Conservation (phyloP, 2,113 vertebrate genomes). For the Atherinomorus stipes region DNA sequence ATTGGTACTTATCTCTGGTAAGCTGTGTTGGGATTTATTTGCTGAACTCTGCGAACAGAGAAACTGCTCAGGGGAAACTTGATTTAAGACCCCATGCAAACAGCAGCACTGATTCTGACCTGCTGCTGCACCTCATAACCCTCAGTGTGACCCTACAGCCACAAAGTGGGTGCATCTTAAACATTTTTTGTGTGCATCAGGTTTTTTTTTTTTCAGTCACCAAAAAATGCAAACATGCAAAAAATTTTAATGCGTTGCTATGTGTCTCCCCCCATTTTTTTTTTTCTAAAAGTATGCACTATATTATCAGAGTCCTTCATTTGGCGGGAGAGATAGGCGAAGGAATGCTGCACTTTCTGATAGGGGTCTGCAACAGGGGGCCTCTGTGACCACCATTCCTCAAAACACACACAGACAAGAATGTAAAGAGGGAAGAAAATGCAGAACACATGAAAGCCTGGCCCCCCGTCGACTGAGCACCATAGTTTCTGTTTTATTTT, state of each 20-base stretch:
- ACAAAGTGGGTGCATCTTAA: not conserved
- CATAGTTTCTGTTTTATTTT: slow-evolving; percentile 65
- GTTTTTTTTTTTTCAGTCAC: not conserved
- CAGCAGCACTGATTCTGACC: slow-evolving; percentile 55
- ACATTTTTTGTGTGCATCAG: not conserved
- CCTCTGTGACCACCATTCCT: slow-evolving; percentile 47
- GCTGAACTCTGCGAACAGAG: slow-evolving; percentile 54
- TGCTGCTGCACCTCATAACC: slow-evolving; percentile 28
- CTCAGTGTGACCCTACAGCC: not conserved
- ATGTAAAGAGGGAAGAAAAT: slow-evolving; percentile 74
- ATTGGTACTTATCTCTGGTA: slow-evolving; percentile 72
- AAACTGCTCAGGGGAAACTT: slow-evolving; percentile 67
- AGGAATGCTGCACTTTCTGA: slow-evolving; percentile 60
- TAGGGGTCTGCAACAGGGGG: slow-evolving; percentile 40
- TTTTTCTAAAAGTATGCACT: slow-evolving; percentile 5
- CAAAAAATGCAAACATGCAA: slow-evolving; percentile 1
- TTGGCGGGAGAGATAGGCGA: slow-evolving; percentile 31
- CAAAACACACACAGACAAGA: slow-evolving; percentile 49
- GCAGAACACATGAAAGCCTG: slow-evolving; percentile 78
- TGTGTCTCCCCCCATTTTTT: not conserved
- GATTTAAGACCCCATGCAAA: slow-evolving; percentile 58
- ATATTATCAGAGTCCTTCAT: slow-evolving; percentile 19
- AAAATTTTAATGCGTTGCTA: not conserved
- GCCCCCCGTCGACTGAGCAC: slow-evolving; percentile 61
- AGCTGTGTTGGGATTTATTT: slow-evolving; percentile 70